A percentile compares a stretch with the other conserved stretches of the same genome.
Conservation (phyloP, 2,113 vertebrate species). For the Artemisiospiza belli region DNA sequence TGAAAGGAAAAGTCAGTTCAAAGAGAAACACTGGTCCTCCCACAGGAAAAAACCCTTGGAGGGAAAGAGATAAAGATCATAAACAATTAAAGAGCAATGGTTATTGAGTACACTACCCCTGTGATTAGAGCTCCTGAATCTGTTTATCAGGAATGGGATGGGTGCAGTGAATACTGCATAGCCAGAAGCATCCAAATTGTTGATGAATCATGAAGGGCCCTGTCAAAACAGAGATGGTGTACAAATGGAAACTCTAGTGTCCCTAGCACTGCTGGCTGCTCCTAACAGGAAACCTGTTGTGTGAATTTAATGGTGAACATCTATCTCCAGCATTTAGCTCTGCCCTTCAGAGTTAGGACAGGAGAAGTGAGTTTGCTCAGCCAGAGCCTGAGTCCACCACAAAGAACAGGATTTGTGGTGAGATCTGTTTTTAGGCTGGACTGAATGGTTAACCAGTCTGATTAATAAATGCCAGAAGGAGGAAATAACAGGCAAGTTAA, state of each 20-base stretch:
- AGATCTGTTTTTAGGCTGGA: slow-evolving; percentile 24
- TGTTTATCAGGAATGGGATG: background rate
- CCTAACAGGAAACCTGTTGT: background rate
- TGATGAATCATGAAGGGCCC: background rate
- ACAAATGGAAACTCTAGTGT: background rate
- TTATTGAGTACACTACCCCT: slow-evolving; percentile 4
- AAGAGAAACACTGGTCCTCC: slow-evolving; percentile 22
- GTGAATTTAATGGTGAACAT: slow-evolving; percentile 52
- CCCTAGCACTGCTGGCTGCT: background rate
- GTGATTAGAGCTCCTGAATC: slow-evolving; percentile 20
- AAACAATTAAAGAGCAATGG: slow-evolving; percentile 43
- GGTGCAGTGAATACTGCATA: background rate
- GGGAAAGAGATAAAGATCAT: slow-evolving; percentile 33
- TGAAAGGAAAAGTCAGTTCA: slow-evolving; percentile 57
- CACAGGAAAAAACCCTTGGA: background rate
- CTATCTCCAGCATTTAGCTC: slow-evolving; percentile 25
- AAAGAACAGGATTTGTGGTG: slow-evolving; percentile 56
- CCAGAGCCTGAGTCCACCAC: background rate
- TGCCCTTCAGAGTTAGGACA: slow-evolving; percentile 21
- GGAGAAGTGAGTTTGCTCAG: slow-evolving; percentile 56
- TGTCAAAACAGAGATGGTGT: background rate
- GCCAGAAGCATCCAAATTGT: slow-evolving; percentile 12
- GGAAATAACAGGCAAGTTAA: slow-evolving; percentile 59
- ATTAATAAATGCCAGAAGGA: slow-evolving; percentile 74
- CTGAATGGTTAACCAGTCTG: slow-evolving; percentile 69